Conservation (phyloP, 2,113 vertebrate genomes). For the Myodes glareolus region DNA sequence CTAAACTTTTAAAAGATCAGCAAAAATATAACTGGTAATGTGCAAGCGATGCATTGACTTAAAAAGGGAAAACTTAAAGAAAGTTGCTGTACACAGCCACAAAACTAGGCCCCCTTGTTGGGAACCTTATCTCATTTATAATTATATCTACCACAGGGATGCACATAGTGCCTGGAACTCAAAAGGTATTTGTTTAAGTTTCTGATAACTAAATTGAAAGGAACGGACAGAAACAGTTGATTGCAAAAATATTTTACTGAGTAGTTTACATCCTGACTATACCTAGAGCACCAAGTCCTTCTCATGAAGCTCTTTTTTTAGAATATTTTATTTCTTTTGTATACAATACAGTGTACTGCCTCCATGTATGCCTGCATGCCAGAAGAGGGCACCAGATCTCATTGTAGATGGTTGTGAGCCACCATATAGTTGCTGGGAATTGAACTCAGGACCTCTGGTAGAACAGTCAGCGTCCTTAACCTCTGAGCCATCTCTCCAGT, state of each 20-base stretch:
- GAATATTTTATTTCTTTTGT: too few relatives aligned
- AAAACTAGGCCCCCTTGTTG: conserved; percentile 40
- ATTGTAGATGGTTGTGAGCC: too few relatives aligned
- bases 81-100: conserved; percentile 39
- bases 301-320: neutral
- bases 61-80: conserved; percentile 57
- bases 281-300: neutral
- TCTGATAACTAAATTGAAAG: conserved; percentile 56
- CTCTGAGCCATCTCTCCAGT: too few relatives aligned
- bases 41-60: conserved; percentile 48
- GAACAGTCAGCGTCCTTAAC: too few relatives aligned
- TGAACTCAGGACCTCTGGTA: too few relatives aligned
- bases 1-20: conserved; percentile 50
- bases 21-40: neutral
- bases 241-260: conserved; percentile 53
- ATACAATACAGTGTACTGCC: too few relatives aligned
- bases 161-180: neutral
- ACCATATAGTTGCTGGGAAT: too few relatives aligned
- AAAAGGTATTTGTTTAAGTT: conserved; percentile 29
- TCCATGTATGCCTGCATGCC: too few relatives aligned
- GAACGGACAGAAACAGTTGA: conserved; percentile 26
- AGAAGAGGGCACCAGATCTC: too few relatives aligned
- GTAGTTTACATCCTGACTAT: conserved; percentile 7
- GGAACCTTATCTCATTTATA: conserved; percentile 47
- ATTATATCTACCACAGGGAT: neutral